phyloP scores from a whole-genome alignment of 2,113 vertebrate genomes.

The Phocoena sinus region DNA sequence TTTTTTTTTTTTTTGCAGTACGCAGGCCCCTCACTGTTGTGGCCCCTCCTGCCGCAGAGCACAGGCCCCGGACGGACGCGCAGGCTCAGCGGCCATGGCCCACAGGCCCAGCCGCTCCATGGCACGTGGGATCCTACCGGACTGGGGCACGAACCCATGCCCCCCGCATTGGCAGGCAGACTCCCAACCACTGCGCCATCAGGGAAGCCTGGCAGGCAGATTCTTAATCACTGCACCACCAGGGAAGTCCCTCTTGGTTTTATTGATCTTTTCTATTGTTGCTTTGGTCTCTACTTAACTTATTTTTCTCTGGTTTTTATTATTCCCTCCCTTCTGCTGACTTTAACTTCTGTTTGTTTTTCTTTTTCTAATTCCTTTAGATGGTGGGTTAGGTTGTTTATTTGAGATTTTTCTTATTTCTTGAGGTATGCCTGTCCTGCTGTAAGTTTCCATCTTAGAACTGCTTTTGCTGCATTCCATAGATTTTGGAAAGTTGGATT shows the following conservation, averaged over 20 bases:
- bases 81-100: no score
- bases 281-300: neutral
- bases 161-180: no score
- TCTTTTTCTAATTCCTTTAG: neutral
- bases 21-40: no score
- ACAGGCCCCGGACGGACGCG: no score
- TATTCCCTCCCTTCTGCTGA: neutral
- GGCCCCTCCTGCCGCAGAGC: no score
- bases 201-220: no score
- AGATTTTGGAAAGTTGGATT: neutral
- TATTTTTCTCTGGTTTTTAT: neutral
- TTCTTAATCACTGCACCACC: no score
- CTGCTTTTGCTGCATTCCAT: neutral
- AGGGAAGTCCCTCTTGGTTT: neutral
- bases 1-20: no score
- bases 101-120: no score
- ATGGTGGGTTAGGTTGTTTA: neutral
- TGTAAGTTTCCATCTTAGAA: neutral
- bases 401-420: neutral
- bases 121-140: no score
- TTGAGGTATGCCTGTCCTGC: neutral
- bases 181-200: no score
- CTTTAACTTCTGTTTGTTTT: neutral
- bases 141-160: no score
- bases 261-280: neutral